These are phyloP conservation scores for Palythoa grandis DNA, from an alignment of 92 coral and sea anemone genomes.

Conservation along the genomic window DNA sequence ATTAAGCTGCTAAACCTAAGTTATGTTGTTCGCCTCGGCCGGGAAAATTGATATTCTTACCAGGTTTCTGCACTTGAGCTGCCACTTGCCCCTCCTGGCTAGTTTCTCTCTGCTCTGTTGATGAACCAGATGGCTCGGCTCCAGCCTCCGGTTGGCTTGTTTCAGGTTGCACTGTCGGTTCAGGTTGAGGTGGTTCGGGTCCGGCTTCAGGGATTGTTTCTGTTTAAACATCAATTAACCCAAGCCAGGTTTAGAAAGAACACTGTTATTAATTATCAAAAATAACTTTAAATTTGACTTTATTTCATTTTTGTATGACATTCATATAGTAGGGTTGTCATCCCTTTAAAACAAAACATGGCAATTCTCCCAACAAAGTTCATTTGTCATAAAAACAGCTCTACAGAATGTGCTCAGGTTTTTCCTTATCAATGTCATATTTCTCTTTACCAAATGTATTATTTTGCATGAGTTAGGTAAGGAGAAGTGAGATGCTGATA, in stretches of 20 bases:
- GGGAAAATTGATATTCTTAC: not conserved
- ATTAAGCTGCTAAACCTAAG: not conserved
- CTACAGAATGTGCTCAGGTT: no score
- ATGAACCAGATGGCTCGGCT: not conserved
- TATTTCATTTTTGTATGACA: no score
- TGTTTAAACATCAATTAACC: not conserved
- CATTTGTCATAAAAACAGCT: no score
- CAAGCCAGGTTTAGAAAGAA: no score
- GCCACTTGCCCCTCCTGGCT: constrained; percentile 5
- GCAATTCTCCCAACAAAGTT: no score
- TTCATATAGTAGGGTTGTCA: no score
- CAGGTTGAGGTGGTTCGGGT: constrained; percentile 4
- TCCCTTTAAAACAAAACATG: no score
- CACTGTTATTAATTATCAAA: not conserved
- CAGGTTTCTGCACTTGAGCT: constrained; percentile 25
- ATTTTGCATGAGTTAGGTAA: no score
- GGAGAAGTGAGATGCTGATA: no score
- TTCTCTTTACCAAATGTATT: no score
- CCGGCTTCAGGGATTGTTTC: constrained; percentile 22
- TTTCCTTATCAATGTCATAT: no score
- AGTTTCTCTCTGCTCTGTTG: not conserved
- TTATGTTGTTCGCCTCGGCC: not conserved
- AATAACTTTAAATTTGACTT: no score
- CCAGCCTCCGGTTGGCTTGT: not conserved
- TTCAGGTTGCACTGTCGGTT: constrained; percentile 1